Evolutionary conservation across 2,888 invertebrate genomes (phyloP).

Genomic region (Ophion slaviceki): DNA sequence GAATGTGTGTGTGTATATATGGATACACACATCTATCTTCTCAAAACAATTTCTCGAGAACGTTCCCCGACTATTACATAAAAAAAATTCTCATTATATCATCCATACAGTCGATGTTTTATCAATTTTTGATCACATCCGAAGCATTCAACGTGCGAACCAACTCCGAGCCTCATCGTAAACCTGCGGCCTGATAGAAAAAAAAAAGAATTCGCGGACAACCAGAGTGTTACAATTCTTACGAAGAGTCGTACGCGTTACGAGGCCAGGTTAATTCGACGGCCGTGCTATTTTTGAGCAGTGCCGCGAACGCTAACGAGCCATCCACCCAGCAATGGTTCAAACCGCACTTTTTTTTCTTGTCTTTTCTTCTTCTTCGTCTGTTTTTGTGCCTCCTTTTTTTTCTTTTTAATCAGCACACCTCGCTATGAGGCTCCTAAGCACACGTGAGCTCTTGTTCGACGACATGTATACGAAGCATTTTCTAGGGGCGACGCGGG

Average conservation of each 20-base stretch:
- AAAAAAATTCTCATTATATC: background rate
- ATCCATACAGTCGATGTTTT: background rate
- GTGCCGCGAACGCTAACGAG: constrained; percentile 73
- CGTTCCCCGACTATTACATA: background rate
- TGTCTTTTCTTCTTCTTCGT: constrained; percentile 34
- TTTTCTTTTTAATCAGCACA: constrained; percentile 8
- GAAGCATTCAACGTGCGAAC: background rate
- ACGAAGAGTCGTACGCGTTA: constrained; percentile 21
- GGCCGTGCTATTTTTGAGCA: constrained; percentile 75
- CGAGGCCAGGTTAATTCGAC: constrained; percentile 70
- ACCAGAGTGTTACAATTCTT: constrained; percentile 13
- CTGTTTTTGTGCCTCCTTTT: constrained; percentile 47
- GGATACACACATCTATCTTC: too few species aligned
- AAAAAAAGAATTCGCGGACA: too few species aligned
- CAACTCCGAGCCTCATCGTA: background rate
- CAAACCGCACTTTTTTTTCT: constrained; percentile 44
- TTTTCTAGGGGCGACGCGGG: constrained; percentile 6
- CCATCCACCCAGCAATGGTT: constrained; percentile 68
- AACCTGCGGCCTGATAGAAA: too few species aligned
- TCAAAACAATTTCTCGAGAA: background rate
- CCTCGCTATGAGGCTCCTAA: constrained; percentile 9
- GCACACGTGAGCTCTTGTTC: background rate
- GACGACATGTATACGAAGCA: background rate
- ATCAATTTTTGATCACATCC: background rate
- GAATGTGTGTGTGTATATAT: too few species aligned